Evolutionary conservation across 1,140 invertebrate genomes (phyloP), one percentile per base, ranked within the genome.

Genomic region (Amphibalanus amphitrite): DNA sequence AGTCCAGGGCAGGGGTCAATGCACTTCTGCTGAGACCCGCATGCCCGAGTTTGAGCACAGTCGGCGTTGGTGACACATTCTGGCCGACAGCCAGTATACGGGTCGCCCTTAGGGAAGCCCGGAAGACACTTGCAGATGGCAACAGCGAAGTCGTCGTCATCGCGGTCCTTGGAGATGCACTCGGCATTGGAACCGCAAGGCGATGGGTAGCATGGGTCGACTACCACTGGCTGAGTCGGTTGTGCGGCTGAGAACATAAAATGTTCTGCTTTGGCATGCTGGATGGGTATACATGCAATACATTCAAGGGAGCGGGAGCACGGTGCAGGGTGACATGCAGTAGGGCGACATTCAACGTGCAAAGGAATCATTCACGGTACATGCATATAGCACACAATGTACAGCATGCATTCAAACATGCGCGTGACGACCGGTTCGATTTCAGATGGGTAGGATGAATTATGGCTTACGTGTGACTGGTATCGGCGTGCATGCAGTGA

Each of bases 101-200:
- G 74, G 84, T 59, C 47, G 20, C 47, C 47, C 47, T 59, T 59
- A 74, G 89, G 84, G 75, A 87, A 92, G 28, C 88, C 88, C 74
- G 85, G 83, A 29, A 90, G 78, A 77, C 90, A 92, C 26, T 26
- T 80, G 74, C 84, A 85, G 25, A 83, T 80, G 10, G 82, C 81
- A 69, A 82, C 77, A 82, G 75, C 86, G 87, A 3, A 85, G 82
- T 0, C 85, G 82, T 30, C 83, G 80, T 71, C 80, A n/a, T n/a
- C n/a, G n/a, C n/a, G n/a, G 81, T 70, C 81, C 81, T 29, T 70
- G 8, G 70, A 70, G 29, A 17, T 68, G 76, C 90, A 92, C 69
- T 88, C 80, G 25, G 88, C 85, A 79, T 91, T 90, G 20, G 88
- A 86, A 67, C 90, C 90, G 80, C 90, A 92, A 0, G 89, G 88